Evolutionary conservation across 1,140 invertebrate genomes (phyloP).

Genomic region (Kradibia gibbosae): DNA sequence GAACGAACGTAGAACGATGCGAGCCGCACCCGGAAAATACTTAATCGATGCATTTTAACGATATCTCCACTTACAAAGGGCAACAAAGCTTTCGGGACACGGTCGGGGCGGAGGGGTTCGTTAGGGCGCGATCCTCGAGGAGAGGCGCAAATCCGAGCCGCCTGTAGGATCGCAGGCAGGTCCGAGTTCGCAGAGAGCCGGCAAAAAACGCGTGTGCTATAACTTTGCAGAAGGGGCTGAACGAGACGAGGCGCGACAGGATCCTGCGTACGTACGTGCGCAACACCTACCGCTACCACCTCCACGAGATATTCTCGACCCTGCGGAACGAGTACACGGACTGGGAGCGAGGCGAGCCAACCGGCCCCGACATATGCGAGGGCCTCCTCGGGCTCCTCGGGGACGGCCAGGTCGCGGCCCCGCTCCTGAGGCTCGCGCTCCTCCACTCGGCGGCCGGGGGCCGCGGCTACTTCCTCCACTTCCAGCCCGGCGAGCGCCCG

Average conservation of each 20-base stretch:
- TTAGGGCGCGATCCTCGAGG: neutral
- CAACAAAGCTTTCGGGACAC: neutral
- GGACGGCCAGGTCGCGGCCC: conserved; percentile 89
- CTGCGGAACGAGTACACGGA: conserved; percentile 94
- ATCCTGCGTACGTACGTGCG: conserved; percentile 90
- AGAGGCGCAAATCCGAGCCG: neutral
- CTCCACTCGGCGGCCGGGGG: conserved; percentile 84
- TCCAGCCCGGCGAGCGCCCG: conserved; percentile 86
- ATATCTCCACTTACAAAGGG: neutral
- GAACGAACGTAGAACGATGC: too few species aligned
- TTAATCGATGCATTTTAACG: neutral
- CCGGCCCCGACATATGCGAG: conserved; percentile 77
- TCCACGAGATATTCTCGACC: conserved; percentile 92
- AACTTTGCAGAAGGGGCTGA: conserved; percentile 84
- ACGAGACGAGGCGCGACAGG: conserved; percentile 86
- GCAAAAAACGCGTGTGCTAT: neutral
- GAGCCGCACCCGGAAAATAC: too few species aligned
- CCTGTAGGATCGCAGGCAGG: neutral
- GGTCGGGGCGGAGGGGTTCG: too few species aligned
- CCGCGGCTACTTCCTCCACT: conserved; percentile 89
- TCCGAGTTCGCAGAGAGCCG: neutral
- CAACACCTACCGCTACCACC: conserved; percentile 90
- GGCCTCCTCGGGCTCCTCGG: conserved; percentile 79
- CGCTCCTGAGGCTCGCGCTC: conserved; percentile 84
- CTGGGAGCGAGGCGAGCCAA: conserved; percentile 87